A percentile compares a stretch with the other conserved stretches of the same genome.
These are phyloP conservation scores for Magallana nippona DNA, from an alignment of 2,888 invertebrate genomes.

Conservation along the genomic window DNA sequence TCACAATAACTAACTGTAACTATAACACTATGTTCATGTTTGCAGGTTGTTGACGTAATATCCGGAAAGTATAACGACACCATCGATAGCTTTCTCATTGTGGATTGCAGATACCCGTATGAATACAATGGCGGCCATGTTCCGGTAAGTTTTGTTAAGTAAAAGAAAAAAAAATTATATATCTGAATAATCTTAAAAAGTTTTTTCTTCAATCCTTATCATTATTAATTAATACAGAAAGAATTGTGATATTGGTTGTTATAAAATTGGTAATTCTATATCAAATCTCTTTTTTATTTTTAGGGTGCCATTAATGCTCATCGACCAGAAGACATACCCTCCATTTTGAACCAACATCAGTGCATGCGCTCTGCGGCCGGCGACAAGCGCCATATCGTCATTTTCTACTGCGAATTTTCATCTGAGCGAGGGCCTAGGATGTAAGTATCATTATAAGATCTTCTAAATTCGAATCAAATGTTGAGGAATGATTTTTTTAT, in stretches of 20 bases:
- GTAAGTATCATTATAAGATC: conserved; percentile 44
- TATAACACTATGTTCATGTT: not conserved
- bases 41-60: conserved; percentile 82
- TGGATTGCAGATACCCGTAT: conserved; percentile 97
- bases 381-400: conserved; percentile 43
- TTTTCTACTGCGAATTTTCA: conserved; percentile 57
- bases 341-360: not conserved
- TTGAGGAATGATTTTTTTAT: not conserved
- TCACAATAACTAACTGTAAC: too few relatives aligned
- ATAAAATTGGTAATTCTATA: not conserved
- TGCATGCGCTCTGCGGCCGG: not conserved
- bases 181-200: too few relatives aligned
- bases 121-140: conserved; percentile 97
- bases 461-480: not conserved
- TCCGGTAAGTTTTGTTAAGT: conserved; percentile 59
- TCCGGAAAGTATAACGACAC: conserved; percentile 85
- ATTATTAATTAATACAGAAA: too few relatives aligned
- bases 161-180: not conserved
- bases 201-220: too few relatives aligned
- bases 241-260: too few relatives aligned
- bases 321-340: not conserved
- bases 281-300: not conserved
- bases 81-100: conserved; percentile 87
- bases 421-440: conserved; percentile 50
- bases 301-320: conserved; percentile 32